Evolutionary conservation across 2,888 invertebrate species (phyloP), one percentile per base, ranked within the genome.

Genomic region (Agriopis marginaria): DNA sequence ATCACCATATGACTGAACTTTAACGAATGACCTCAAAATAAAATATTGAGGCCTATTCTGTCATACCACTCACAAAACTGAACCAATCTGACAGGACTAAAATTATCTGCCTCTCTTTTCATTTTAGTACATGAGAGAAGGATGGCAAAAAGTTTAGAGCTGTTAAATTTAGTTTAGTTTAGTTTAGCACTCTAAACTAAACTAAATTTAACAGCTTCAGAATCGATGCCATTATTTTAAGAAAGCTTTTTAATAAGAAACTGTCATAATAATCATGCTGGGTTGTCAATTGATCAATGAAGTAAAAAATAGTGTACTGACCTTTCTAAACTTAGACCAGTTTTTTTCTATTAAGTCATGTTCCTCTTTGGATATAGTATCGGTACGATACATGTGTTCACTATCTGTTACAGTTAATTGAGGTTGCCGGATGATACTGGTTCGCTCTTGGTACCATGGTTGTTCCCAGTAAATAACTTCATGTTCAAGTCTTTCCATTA

Each of bases 381-480:
- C 88, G 44, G 63, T 68, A 39, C 68, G 68, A 50, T 44, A 63
- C 44, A n/a, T 40, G 1, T 42, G 7, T 10, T 9, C 14, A 59
- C 53, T 51, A 9, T 59, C 40, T 44, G 6, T 10, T 4, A 0
- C 11, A 5, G n/a, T 7, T 12, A 47, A 9, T 17, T 14, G 39
- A 3, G 17, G 11, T 3, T 50, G 50, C n/a, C 39, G 39, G 2
- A 63, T 14, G 0, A 32, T 39, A 12, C 10, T 45, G 39, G 7
- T 32, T 42, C 17, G 51, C 39, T 60, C 40, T 51, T 92, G 93
- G 77, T 91, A 93, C 92, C 91, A 92, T 7, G 93, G 93, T 72
- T 85, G 88, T 7, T 83, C 74, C 93, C 93, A 93, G 50, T 83
- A 81, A 65, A 92, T 82, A 17, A 70, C 59, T 72, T 81, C 82